Conservation (phyloP, 1,140 invertebrate genomes). For the Drosophila biarmipes region DNA sequence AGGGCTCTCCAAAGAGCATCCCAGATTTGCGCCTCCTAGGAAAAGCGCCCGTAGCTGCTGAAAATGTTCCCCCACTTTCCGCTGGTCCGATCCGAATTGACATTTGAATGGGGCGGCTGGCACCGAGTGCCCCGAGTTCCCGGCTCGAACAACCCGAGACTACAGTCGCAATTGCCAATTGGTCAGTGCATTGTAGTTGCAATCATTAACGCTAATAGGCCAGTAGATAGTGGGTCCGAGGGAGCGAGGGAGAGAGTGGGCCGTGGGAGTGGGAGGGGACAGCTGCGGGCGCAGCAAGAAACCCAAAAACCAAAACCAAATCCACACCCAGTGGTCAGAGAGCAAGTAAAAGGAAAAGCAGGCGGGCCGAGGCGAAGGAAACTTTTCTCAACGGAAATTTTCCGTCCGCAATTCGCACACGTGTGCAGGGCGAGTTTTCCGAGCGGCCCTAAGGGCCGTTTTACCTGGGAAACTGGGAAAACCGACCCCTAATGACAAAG, state of each 20-base stretch:
- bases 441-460: conserved; percentile 23
- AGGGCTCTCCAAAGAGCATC: conserved; percentile 13
- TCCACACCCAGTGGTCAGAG: conserved; percentile 38
- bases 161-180: conserved; percentile 57
- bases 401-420: conserved; percentile 60
- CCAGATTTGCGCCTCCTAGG: conserved; percentile 5
- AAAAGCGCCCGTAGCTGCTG: conserved; percentile 11
- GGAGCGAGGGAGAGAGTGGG: background rate
- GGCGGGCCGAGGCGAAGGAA: conserved; percentile 9
- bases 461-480: conserved; percentile 63
- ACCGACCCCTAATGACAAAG: conserved; percentile 64
- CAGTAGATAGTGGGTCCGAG: conserved; percentile 30
- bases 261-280: conserved; percentile 19
- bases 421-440: conserved; percentile 58
- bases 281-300: conserved; percentile 46
- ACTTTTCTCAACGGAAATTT: conserved; percentile 41
- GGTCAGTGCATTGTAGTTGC: conserved; percentile 77
- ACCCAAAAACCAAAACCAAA: conserved; percentile 24
- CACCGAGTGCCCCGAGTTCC: conserved; percentile 57
- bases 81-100: conserved; percentile 58
- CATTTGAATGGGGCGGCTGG: conserved; percentile 79
- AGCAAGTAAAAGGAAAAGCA: conserved; percentile 26
- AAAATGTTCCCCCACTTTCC: conserved; percentile 10
- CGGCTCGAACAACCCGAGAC: conserved; percentile 32
- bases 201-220: conserved; percentile 80